Conservation (phyloP, 1,140 invertebrate species). For the Bombus waltoni region DNA sequence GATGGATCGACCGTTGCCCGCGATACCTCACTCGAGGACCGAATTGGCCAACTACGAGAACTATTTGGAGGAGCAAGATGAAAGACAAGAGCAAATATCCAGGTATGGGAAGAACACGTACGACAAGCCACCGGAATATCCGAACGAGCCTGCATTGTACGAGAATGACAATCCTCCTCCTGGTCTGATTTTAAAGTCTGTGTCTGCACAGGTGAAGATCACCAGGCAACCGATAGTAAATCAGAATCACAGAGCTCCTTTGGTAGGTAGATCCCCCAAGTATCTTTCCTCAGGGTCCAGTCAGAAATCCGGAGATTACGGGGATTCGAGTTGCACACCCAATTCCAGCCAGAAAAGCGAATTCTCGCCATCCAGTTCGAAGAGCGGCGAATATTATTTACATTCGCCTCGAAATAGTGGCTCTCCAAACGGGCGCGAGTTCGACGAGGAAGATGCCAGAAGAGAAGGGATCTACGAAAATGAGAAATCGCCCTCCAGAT, state of each 20-base stretch:
- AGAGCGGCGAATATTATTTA: conserved; percentile 79
- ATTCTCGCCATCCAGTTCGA: conserved; percentile 79
- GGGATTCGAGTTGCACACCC: conserved; percentile 78
- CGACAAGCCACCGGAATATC: conserved; percentile 38
- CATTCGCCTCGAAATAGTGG: conserved; percentile 74
- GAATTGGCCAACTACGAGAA: conserved; percentile 74
- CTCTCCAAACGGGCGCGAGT: conserved; percentile 55
- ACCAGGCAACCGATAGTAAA: conserved; percentile 68
- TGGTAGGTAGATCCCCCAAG: conserved; percentile 65
- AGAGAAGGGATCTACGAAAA: conserved; percentile 58
- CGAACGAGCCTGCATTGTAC: conserved; percentile 51
- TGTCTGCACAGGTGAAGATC: conserved; percentile 70
- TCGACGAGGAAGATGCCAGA: conserved; percentile 36
- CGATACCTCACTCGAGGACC: conserved; percentile 74
- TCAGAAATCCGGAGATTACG: conserved; percentile 78
- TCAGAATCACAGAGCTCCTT: conserved; percentile 57
- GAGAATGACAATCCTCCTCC: conserved; percentile 58
- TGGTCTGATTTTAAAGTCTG: conserved; percentile 64
- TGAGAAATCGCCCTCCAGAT: conserved; percentile 28
- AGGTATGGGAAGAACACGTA: not conserved
- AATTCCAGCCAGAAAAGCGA: conserved; percentile 80
- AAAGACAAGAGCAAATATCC: not conserved
- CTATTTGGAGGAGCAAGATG: conserved; percentile 57
- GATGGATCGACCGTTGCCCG: conserved; percentile 76
- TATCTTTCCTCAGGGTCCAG: conserved; percentile 77